These are phyloP conservation scores for Tretioscincus oriximinensis DNA, from an alignment of 2,113 vertebrate genomes.

Conservation along the genomic window DNA sequence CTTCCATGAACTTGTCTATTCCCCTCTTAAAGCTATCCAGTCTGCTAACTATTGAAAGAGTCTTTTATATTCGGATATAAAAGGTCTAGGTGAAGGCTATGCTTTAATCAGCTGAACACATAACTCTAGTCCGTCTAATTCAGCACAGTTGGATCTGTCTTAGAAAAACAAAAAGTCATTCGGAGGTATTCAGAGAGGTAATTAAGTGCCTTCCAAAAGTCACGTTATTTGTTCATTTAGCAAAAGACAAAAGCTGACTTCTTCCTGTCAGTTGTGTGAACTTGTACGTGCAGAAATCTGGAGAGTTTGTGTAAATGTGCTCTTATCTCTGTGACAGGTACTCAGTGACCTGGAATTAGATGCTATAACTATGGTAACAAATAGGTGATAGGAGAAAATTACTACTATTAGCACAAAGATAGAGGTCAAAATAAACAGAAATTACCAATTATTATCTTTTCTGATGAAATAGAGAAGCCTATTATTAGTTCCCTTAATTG, in stretches of 20 bases:
- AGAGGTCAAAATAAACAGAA: conserved; percentile 13
- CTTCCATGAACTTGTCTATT: too few species aligned
- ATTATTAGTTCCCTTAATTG: conserved; percentile 20
- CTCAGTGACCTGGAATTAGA: conserved; percentile 21
- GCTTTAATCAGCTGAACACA: too few species aligned
- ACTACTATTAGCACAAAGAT: conserved; percentile 17
- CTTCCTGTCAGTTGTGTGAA: conserved; percentile 5
- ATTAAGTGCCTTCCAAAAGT: not conserved
- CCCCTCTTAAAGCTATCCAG: too few species aligned
- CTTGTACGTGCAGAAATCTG: not conserved
- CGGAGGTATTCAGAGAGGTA: not conserved
- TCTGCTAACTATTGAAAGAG: too few species aligned
- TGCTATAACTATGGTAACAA: conserved; percentile 5
- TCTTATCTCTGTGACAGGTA: conserved; percentile 14
- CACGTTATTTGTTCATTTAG: conserved; percentile 11
- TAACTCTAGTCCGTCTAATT: too few species aligned
- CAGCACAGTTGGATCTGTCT: too few species aligned
- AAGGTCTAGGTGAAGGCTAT: too few species aligned
- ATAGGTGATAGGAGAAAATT: not conserved
- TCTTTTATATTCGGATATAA: too few species aligned
- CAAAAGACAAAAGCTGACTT: not conserved
- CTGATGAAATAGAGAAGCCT: conserved; percentile 11
- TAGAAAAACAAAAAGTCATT: not conserved
- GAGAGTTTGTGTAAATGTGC: not conserved
- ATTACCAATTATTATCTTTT: conserved; percentile 13